Conservation (phyloP, 23 tunicate species). For the Halocynthia aurantium region DNA sequence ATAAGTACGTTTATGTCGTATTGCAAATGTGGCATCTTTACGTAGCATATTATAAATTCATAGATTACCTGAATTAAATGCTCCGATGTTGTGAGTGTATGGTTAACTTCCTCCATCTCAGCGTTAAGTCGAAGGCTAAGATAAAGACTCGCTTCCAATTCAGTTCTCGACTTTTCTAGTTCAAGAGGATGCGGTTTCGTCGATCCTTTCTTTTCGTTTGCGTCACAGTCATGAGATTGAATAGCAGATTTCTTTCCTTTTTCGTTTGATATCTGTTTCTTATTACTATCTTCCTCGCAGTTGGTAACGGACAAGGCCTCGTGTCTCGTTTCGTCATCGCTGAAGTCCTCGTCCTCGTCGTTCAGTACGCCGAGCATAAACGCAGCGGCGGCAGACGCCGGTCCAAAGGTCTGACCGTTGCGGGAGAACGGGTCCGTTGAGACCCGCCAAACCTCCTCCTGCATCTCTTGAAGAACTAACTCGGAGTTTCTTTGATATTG, state of each 20-base stretch:
- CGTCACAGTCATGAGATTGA: neutral
- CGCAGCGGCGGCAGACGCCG: conserved; percentile 29
- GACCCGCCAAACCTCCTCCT: conserved; percentile 74
- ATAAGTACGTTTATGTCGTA: no score
- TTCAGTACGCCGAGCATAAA: conserved; percentile 40
- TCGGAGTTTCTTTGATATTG: conserved; percentile 63
- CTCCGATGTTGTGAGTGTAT: conserved; percentile 16
- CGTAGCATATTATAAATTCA: neutral
- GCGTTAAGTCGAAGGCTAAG: conserved; percentile 52
- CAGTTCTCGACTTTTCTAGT: conserved; percentile 32
- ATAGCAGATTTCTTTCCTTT: neutral
- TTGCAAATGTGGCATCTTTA: no score
- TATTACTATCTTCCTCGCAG: conserved; percentile 1
- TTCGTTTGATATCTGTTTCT: neutral
- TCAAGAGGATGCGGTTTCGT: conserved; percentile 14
- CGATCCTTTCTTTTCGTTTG: neutral
- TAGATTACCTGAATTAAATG: conserved; percentile 22
- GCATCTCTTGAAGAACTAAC: conserved; percentile 60
- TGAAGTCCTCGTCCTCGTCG: conserved; percentile 34
- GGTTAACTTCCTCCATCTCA: conserved; percentile 70
- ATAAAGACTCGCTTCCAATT: conserved; percentile 68
- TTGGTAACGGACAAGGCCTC: conserved; percentile 34
- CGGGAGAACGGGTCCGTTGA: conserved; percentile 28
- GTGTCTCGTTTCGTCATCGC: conserved; percentile 56
- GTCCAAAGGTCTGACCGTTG: neutral